Evolutionary conservation across 2,888 invertebrate genomes (phyloP), one percentile per base, ranked within the genome.

Genomic region (Teleiodes luculella): DNA sequence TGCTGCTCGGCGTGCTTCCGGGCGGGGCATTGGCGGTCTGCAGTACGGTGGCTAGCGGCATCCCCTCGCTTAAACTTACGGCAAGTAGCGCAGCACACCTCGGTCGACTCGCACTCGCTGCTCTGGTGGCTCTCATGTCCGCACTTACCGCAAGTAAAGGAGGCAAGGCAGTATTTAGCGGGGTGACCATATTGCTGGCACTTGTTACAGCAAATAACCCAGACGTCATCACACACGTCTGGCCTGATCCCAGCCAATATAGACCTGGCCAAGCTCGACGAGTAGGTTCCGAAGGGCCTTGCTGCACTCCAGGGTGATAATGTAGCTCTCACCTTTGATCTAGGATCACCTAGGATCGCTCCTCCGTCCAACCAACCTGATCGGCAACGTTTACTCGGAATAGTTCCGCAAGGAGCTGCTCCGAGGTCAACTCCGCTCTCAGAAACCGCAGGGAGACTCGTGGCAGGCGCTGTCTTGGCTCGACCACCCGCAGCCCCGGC

Each of bases 11-110:
- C 39, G 13, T 39, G 39, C 8, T 60, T 87, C 85, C 7, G 83
- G 80, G 59, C 91, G 92, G 14, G 94, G 94, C 85, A 94, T 91
- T 68, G 91, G 92, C 0, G 95, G 95, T 95, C 92, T 68, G 58
- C 60, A 0, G 69, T 70, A 0, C n/a, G 2, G 52, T 70, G 70
- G 0, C 20, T 5, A 0, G 3, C 2, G 0, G 61, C 51, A 0
- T 55, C 61, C 1, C 47, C 51, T 0, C 57, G 39, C 0, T 55
- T 53, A 8, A 70, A 63, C 0, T 54, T 43, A 1, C 45, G 50
- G 52, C 72, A 70, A 0, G 70, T 72, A 0, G 71, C 68, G 8
- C 33, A 33, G n/a, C 33, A 33, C 5, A 2, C 2, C 10, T 3
- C 10, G 5, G 33, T 6, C 24, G 24, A 24, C 3, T 48, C 30